Evolutionary conservation across 2,113 vertebrate species (phyloP).

Genomic region (Prunella himalayana): DNA sequence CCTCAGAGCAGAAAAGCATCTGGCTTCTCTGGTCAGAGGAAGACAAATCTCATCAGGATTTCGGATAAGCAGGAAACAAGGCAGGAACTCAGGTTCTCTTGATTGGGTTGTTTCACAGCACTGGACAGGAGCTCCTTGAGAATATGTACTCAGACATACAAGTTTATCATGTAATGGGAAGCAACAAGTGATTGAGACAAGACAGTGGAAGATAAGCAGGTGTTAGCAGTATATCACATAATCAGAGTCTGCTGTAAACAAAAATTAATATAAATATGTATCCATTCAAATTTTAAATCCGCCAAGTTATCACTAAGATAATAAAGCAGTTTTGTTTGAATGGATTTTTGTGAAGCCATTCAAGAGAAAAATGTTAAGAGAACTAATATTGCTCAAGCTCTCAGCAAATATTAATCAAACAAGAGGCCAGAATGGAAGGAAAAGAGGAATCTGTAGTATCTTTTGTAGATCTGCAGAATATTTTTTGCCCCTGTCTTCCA

Average conservation of each 20-base stretch:
- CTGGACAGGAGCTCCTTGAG: neutral
- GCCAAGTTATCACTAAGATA: neutral
- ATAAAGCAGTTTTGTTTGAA: neutral
- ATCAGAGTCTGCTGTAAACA: neutral
- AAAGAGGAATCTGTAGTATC: neutral
- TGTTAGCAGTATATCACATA: neutral
- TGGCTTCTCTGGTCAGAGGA: neutral
- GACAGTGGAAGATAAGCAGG: neutral
- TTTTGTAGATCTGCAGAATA: neutral
- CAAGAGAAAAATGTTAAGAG: neutral
- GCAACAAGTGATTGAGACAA: neutral
- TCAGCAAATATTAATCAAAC: neutral
- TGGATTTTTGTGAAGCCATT: neutral
- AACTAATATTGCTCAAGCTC: neutral
- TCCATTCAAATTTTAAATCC: neutral
- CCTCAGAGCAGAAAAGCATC: neutral
- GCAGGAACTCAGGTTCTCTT: neutral
- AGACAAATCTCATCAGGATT: neutral
- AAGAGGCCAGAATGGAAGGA: neutral
- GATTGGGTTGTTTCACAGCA: accelerated
- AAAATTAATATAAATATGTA: neutral
- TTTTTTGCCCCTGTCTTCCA: neutral
- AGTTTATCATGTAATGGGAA: neutral
- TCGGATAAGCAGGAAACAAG: neutral
- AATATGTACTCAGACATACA: neutral